Evolutionary conservation across 2,797 vertebrate species (phyloP).

Genomic region (Syndactyla subalaris): DNA sequence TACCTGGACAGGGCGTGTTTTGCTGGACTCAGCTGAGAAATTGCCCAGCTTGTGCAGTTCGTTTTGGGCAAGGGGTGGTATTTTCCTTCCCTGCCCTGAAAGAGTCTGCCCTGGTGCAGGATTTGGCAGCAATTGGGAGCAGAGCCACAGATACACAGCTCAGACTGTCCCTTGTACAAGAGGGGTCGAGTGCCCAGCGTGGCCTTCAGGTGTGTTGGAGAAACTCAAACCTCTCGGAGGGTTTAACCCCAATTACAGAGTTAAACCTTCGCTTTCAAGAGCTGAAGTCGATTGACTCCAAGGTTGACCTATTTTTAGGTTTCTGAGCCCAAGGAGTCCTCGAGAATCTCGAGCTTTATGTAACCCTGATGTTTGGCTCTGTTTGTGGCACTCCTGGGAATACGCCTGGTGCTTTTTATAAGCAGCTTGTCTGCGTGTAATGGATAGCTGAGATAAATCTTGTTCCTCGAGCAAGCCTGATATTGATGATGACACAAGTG

Average conservation of each 20-base stretch:
- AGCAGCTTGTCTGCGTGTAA: background rate
- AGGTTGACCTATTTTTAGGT: background rate
- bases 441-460: constrained; percentile 11
- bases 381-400: background rate
- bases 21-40: background rate
- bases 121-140: background rate
- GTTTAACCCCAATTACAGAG: background rate
- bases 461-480: background rate
- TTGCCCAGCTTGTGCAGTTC: background rate
- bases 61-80: background rate
- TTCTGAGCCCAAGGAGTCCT: background rate
- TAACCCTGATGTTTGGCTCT: background rate
- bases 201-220: rapidly evolving
- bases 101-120: background rate
- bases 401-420: background rate
- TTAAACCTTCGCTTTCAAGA: background rate
- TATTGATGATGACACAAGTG: background rate
- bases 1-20: background rate
- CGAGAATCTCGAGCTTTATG: background rate
- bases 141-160: background rate
- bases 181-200: rapidly evolving
- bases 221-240: rapidly evolving
- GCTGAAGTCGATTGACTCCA: background rate
- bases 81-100: background rate
- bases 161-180: background rate